phyloP scores from a whole-genome alignment of 2,797 vertebrate species.

The Microchirus variegatus region DNA sequence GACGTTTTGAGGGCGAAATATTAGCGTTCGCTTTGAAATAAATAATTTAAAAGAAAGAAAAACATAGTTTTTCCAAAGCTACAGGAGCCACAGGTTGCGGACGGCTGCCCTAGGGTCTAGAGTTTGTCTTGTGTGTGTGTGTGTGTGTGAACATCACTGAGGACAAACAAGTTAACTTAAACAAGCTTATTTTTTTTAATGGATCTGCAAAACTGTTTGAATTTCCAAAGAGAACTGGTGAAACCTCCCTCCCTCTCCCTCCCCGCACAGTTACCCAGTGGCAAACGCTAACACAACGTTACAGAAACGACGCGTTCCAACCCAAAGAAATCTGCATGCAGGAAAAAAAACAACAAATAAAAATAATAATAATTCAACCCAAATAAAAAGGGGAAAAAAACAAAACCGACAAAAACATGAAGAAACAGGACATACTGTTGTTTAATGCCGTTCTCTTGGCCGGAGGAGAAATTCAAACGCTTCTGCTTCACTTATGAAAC shows the following conservation, averaged over 20 bases:
- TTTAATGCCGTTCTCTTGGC: constrained; percentile 80
- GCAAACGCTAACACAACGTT: constrained; percentile 79
- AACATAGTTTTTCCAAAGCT: no score
- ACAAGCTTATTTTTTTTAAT: constrained; percentile 89
- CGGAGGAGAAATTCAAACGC: constrained; percentile 81
- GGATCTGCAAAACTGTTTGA: constrained; percentile 87
- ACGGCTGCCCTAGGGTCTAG: no score
- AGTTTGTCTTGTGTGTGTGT: no score
- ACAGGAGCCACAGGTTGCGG: no score
- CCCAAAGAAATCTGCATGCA: constrained; percentile 84
- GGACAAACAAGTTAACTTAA: constrained; percentile 82
- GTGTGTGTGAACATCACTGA: constrained; percentile 50
- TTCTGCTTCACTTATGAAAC: constrained; percentile 72
- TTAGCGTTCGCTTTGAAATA: no score
- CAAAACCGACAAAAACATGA: constrained; percentile 74
- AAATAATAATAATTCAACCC: constrained; percentile 16
- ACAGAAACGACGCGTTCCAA: constrained; percentile 75
- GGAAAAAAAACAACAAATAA: constrained; percentile 54
- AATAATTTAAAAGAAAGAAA: no score
- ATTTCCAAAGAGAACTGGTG: constrained; percentile 84
- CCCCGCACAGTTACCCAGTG: constrained; percentile 77
- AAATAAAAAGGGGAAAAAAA: constrained; percentile 35
- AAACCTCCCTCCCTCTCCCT: constrained; percentile 76
- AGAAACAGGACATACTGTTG: constrained; percentile 72
- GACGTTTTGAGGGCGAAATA: no score